phyloP scores from a whole-genome alignment of 2,113 vertebrate genomes.

The Cariama cristata region DNA sequence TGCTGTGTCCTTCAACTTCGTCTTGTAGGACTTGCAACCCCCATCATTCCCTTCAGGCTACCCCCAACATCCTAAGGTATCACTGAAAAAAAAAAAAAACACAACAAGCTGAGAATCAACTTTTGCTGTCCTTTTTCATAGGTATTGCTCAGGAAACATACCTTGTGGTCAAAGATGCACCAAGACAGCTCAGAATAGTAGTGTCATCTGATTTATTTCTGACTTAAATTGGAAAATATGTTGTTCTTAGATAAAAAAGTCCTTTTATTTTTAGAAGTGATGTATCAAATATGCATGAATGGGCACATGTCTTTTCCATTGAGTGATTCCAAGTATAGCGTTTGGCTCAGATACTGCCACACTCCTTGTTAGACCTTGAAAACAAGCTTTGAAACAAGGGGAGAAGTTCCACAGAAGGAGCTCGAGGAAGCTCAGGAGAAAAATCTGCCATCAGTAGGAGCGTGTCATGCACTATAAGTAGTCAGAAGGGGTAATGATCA shows the following conservation, averaged over 20 bases:
- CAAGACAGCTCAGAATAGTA: neutral
- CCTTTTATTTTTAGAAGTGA: slow-evolving; percentile 48
- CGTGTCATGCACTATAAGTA: neutral
- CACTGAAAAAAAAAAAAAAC: neutral
- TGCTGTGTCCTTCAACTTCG: neutral
- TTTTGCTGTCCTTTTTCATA: neutral
- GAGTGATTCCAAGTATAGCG: neutral
- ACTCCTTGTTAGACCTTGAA: neutral
- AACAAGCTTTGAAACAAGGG: neutral
- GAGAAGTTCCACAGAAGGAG: neutral
- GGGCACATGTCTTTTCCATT: slow-evolving; percentile 6
- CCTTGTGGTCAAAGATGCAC: neutral
- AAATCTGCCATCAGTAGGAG: neutral
- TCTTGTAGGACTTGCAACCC: neutral
- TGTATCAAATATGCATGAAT: slow-evolving; percentile 40
- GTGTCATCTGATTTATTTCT: neutral
- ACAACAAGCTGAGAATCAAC: neutral
- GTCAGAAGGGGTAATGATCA: neutral
- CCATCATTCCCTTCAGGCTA: neutral
- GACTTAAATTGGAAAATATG: neutral
- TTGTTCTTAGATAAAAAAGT: neutral
- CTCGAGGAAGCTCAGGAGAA: neutral
- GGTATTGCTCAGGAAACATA: slow-evolving; percentile 8
- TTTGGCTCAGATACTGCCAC: neutral
- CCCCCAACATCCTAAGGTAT: neutral